A percentile compares a stretch with the other conserved stretches of the same genome.
phyloP scores from a whole-genome alignment of 2,797 vertebrate genomes.

The Sebastes dallii region DNA sequence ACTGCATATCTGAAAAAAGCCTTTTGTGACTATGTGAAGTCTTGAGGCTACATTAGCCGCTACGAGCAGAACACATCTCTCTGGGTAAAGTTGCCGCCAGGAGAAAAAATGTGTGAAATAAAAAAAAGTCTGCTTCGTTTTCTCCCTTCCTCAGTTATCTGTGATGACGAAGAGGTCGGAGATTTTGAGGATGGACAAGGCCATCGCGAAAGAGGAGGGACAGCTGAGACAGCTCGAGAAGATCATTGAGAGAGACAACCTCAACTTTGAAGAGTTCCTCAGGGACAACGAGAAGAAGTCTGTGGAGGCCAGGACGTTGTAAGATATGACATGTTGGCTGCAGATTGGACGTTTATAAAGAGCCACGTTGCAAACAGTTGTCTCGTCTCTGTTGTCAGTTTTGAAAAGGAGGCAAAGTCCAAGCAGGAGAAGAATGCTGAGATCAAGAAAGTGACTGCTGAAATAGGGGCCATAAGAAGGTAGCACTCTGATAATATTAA shows the following conservation, averaged over 20 bases:
- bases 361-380: not conserved
- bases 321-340: conserved; percentile 32
- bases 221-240: conserved; percentile 82
- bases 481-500: conserved; percentile 45
- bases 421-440: conserved; percentile 85
- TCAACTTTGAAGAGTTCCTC: conserved; percentile 86
- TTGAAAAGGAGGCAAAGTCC: conserved; percentile 85
- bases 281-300: conserved; percentile 87
- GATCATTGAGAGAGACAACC: conserved; percentile 82
- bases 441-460: conserved; percentile 82
- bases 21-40: not conserved
- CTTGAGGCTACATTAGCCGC: not conserved
- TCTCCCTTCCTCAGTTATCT: conserved; percentile 74
- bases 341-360: not conserved
- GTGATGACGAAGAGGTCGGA: conserved; percentile 83
- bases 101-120: not conserved
- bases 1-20: not conserved
- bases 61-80: not conserved
- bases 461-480: conserved; percentile 88
- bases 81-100: not conserved
- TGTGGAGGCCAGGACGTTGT: conserved; percentile 86
- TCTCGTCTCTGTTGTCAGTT: conserved; percentile 73
- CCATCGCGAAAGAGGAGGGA: conserved; percentile 77
- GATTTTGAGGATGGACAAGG: conserved; percentile 84
- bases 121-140: not conserved